These are phyloP conservation scores for Palythoa caribaeorum DNA, from an alignment of 92 coral and sea anemone genomes.

Conservation along the genomic window DNA sequence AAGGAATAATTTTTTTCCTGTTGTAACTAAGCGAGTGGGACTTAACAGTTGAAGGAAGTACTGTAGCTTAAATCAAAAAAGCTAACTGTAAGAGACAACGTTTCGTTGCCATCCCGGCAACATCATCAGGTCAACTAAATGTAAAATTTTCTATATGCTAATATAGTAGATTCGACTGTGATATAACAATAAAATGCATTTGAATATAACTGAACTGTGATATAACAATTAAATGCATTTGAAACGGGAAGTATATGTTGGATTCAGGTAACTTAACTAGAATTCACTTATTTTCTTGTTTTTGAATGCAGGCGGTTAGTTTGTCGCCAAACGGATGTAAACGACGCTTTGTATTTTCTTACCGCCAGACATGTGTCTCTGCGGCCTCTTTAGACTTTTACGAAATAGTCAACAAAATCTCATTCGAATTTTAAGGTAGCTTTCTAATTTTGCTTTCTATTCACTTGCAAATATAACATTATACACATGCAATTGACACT, in stretches of 20 bases:
- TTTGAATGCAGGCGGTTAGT: conserved; percentile 34
- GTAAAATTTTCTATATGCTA: too few species aligned
- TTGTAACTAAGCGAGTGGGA: too few species aligned
- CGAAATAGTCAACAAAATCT: conserved; percentile 35
- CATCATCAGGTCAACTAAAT: too few species aligned
- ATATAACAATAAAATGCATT: too few species aligned
- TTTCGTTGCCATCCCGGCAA: too few species aligned
- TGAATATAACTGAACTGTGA: too few species aligned
- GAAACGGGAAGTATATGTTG: too few species aligned
- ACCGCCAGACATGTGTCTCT: conserved; percentile 49
- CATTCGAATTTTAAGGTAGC: conserved; percentile 2
- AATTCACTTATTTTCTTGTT: conserved; percentile 24
- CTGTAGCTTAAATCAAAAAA: too few species aligned
- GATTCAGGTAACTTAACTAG: background rate
- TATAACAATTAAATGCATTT: too few species aligned
- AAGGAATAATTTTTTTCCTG: too few species aligned
- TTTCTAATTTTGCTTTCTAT: background rate
- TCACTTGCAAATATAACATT: background rate
- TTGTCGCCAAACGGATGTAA: conserved; percentile 43
- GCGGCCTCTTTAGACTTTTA: conserved; percentile 18
- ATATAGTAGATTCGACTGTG: too few species aligned
- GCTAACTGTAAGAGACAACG: too few species aligned
- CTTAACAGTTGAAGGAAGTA: background rate
- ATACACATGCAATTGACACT: background rate
- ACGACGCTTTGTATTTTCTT: conserved; percentile 15